Percentiles rank a stretch among this genome's conserved stretches.
Evolutionary conservation across 2,797 vertebrate genomes (phyloP).

Genomic region (Halcyon smyrnensis): DNA sequence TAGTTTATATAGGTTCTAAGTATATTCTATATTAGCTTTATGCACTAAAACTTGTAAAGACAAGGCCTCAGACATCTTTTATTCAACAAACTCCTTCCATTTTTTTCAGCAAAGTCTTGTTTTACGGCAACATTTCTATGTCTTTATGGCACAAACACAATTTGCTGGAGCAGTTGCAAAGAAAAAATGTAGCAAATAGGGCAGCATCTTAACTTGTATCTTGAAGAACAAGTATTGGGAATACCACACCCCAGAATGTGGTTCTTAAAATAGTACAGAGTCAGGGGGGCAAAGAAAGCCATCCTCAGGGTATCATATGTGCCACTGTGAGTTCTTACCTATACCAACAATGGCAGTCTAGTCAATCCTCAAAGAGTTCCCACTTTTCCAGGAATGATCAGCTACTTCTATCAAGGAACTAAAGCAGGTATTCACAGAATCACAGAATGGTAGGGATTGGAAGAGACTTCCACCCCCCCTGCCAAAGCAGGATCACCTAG

Average conservation of each 20-base stretch:
- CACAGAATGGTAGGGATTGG: too few species aligned
- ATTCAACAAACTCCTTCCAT: not conserved
- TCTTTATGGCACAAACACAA: not conserved
- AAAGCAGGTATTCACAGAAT: not conserved
- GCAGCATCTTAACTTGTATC: not conserved
- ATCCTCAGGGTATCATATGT: not conserved
- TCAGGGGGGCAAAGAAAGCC: not conserved
- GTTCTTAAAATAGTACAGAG: not conserved
- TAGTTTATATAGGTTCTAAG: not conserved
- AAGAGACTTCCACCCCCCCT: too few species aligned
- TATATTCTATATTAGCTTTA: not conserved
- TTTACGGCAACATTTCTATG: not conserved
- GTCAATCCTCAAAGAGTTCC: not conserved
- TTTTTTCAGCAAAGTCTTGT: not conserved
- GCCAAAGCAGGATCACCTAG: too few species aligned
- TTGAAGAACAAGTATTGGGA: not conserved
- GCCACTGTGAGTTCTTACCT: fast-evolving
- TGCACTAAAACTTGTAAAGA: not conserved
- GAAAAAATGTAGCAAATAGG: not conserved
- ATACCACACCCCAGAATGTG: not conserved
- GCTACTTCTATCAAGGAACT: not conserved
- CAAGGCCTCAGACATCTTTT: not conserved
- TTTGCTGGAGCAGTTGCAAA: not conserved
- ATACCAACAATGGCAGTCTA: not conserved
- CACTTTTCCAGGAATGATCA: not conserved